Evolutionary conservation across 2,797 vertebrate species (phyloP).

Genomic region (Channallabes apus): DNA sequence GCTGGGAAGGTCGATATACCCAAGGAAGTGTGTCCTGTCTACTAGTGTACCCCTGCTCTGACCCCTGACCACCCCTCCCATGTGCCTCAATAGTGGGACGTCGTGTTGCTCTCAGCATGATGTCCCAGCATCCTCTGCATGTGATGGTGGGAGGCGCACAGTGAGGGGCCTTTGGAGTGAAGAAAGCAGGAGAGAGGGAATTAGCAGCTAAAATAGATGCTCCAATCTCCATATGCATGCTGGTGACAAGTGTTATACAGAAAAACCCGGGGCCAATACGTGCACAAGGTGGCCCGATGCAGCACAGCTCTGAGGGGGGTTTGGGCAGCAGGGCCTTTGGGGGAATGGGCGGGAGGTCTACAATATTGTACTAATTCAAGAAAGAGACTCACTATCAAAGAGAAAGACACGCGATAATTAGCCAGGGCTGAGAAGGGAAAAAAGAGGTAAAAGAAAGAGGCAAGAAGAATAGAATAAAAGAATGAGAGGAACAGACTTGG

Average conservation of each 20-base stretch:
- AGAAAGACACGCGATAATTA: constrained; percentile 74
- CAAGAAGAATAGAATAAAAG: constrained; percentile 45
- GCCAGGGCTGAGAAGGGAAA: constrained; percentile 55
- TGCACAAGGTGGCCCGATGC: constrained; percentile 56
- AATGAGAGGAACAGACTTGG: constrained; percentile 61
- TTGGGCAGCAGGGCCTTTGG: constrained; percentile 24
- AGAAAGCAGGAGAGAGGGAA: constrained; percentile 58
- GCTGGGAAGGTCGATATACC: constrained; percentile 50
- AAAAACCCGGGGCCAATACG: constrained; percentile 56
- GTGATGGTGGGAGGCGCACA: constrained; percentile 52
- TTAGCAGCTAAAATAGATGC: constrained; percentile 57
- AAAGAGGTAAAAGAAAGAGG: constrained; percentile 34
- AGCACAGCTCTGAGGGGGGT: constrained; percentile 44
- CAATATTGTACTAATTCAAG: constrained; percentile 77
- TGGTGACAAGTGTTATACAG: constrained; percentile 51
- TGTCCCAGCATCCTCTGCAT: constrained; percentile 63
- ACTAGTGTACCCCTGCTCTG: constrained; percentile 66
- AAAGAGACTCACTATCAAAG: constrained; percentile 71
- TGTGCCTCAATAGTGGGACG: constrained; percentile 56
- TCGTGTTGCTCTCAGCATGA: constrained; percentile 67
- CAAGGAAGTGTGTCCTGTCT: constrained; percentile 63
- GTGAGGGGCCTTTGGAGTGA: constrained; percentile 59
- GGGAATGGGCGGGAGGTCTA: constrained; percentile 58
- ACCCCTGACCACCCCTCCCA: constrained; percentile 67
- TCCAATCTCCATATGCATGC: constrained; percentile 59